Base-by-base conservation (phyloP, 2,113 vertebrate genomes). In the Pluvianellus socialis region DNA sequence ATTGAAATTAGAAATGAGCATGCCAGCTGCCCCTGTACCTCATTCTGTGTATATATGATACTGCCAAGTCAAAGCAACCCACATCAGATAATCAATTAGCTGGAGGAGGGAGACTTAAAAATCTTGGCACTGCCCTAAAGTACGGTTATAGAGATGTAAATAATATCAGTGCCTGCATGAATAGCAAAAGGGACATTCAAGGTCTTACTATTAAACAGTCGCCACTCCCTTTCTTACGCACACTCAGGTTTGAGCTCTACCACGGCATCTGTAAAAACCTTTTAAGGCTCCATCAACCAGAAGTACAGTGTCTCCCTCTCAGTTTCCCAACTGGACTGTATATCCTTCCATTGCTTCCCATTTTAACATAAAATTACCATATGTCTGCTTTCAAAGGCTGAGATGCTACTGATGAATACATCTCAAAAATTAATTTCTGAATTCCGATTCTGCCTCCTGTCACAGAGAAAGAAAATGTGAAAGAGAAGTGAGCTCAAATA, bases 31-130 rank as follows among this genome's bases (percentile, higher is more conserved):
- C 94, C 90, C 88, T 93, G 95, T 93, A 97, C 81, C 90, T 96
- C 97, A 96, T 61, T 44, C 84, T 89, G 75, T 70, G 95, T 95
- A 77, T 28, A 97, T 71, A 47, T 66, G 92, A 97, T 96, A 94
- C 44, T 59, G 93, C 92, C 80, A 86, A 97, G 88, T 89, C 90
- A 88, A 98, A 94, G 94, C 70, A 91, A 95, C 88, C 87, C 86
- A 27, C 76, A 92, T 90, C 97, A 97, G 96, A 92, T 98, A 95
- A 97, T 97, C 97, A 97, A 91, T 98, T 98, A 98, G 92, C 96
- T 90, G 53, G 74, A 65, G 79, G 53, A 66, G 42, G 24, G 30
- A 94, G 42, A 93, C 62, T 74, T 47, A 44, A 88, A 94, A 88
- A 92, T 96, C 79, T 98, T 98, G 98, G 97, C 98, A 97, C 84